Evolutionary conservation across 2,797 vertebrate species (phyloP).

Genomic region (Phoxinus dragarum): DNA sequence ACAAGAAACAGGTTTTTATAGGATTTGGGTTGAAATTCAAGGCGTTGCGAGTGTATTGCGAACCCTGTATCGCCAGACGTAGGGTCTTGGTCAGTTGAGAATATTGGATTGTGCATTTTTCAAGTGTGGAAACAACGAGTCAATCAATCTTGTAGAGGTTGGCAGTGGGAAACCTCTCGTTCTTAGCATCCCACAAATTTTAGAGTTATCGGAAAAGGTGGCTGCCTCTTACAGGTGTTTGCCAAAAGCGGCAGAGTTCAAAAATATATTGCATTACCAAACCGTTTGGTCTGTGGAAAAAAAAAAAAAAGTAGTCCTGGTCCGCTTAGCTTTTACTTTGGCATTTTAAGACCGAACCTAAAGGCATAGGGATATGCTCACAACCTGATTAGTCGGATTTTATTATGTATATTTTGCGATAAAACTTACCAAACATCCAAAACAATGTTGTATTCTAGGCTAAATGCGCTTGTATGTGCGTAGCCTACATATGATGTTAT

Average conservation of each 20-base stretch:
- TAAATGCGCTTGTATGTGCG: too few species aligned
- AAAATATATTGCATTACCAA: not conserved
- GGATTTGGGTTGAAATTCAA: constrained; percentile 48
- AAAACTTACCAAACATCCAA: too few species aligned
- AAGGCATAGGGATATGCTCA: too few species aligned
- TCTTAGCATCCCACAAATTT: constrained; percentile 8
- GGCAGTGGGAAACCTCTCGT: constrained; percentile 8
- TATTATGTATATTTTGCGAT: too few species aligned
- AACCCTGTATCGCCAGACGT: not conserved
- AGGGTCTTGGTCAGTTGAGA: constrained; percentile 18
- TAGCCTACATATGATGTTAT: too few species aligned
- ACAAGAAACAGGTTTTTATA: constrained; percentile 54
- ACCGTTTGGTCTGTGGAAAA: not conserved
- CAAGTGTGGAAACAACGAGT: constrained; percentile 35
- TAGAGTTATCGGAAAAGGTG: constrained; percentile 31
- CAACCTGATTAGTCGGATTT: too few species aligned
- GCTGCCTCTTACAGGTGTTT: constrained; percentile 19
- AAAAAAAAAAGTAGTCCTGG: too few species aligned
- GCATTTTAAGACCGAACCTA: too few species aligned
- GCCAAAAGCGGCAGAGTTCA: not conserved
- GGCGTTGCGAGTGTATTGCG: not conserved
- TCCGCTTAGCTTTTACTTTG: too few species aligned
- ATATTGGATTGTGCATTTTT: constrained; percentile 26
- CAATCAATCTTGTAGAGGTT: constrained; percentile 5
- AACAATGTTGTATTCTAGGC: too few species aligned